Evolutionary conservation across 1,140 invertebrate species (phyloP), one percentile per base, ranked within the genome.

Genomic region (Pinna nobilis): DNA sequence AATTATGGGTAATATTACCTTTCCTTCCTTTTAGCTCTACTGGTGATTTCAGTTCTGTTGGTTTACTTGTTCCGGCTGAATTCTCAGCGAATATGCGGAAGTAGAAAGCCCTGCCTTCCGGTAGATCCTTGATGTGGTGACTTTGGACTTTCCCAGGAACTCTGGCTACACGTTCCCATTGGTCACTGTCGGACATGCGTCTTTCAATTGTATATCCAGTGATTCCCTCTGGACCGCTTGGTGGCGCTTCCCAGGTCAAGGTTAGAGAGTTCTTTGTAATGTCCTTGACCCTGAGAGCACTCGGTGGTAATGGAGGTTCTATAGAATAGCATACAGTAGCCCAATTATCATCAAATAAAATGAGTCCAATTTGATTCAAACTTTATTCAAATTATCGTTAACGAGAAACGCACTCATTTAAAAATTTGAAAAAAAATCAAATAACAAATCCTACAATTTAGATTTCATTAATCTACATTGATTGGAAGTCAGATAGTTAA

Each of bases 1-100:
- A n/a, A n/a, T n/a, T n/a, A n/a, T n/a, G n/a, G n/a, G n/a, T n/a
- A n/a, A n/a, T n/a, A n/a, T 49, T 74, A 85, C 85, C 85, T 84
- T 83, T 84, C 66, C 76, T 81, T 23, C 80, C 78, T 68, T 83
- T 84, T 2, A 86, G 76, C 55, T 85, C 74, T 4, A 86, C 84
- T 53, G 84, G 82, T 25, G 74, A 64, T 47, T 74, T 78, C n/a
- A 86, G 70, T 65, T 84, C 84, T 55, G 79, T 71, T 11, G 97
- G 97, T 88, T 98, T 96, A 74, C 97, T 95, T 66, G 93, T 93
- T 30, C 98, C 98, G 33, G 95, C 97, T 85, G 98, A 97, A 89
- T 99, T 99, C 0, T 99, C 94, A 23, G 98, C 98, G 87, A 95
- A 95, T 0, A 99, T 93, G 67, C 98, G 92, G 91, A 99, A 99